Conservation (phyloP, 2,113 vertebrate species). For the Sula dactylatra region DNA sequence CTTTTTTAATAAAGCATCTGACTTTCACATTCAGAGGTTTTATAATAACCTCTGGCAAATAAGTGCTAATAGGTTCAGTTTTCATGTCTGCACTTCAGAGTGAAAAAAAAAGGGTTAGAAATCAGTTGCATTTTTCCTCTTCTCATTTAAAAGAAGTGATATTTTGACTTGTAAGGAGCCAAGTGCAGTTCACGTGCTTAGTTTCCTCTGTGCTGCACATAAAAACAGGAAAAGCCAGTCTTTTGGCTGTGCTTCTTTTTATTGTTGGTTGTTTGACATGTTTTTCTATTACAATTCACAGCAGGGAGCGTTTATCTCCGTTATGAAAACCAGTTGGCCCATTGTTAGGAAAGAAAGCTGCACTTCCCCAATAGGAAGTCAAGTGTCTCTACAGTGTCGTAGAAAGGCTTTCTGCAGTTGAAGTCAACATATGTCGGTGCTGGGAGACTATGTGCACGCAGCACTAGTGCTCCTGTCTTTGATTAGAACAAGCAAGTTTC, state of each 20-base stretch:
- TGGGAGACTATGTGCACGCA: background rate
- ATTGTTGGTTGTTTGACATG: constrained; percentile 65
- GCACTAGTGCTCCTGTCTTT: background rate
- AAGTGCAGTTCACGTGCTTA: constrained; percentile 38
- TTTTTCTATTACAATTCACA: constrained; percentile 64
- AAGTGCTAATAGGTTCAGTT: constrained; percentile 31
- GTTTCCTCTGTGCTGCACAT: constrained; percentile 35
- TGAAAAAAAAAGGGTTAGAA: constrained; percentile 23
- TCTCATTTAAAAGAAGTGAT: constrained; percentile 6
- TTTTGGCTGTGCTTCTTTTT: constrained; percentile 49
- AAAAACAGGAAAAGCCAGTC: constrained; percentile 64
- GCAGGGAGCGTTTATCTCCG: constrained; percentile 53
- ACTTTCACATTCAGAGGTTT: constrained; percentile 23
- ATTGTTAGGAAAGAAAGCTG: constrained; percentile 57
- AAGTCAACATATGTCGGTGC: background rate
- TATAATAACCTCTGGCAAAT: background rate
- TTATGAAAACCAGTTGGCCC: constrained; percentile 62
- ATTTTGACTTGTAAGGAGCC: constrained; percentile 49
- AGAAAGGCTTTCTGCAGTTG: background rate
- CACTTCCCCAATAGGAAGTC: constrained; percentile 51
- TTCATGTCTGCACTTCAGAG: constrained; percentile 16
- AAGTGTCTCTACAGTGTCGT: constrained; percentile 13
- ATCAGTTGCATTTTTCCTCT: background rate
- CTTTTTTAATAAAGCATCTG: background rate
- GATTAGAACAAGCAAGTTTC: background rate